Base-by-base conservation (phyloP, 2,888 invertebrate genomes). In the Andrena minutula region DNA sequence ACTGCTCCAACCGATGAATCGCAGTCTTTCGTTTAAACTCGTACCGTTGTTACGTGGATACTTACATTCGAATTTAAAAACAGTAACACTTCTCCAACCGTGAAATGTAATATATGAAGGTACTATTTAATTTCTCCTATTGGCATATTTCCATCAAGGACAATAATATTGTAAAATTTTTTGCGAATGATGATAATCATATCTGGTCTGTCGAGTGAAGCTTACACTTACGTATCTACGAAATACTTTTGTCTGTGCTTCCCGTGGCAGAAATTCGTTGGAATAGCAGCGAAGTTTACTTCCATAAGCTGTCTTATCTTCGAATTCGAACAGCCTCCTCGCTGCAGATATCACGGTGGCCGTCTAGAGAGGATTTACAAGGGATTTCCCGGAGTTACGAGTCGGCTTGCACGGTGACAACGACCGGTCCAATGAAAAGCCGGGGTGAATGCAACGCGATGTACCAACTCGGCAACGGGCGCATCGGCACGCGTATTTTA, bases 401-500 rank as follows among this genome's bases (percentile, higher is more conserved):
- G 41, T 1, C 12, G 30, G 26, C 53, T 60, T 20, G 35, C 7
- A 28, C 41, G 49, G 16, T 10, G 80, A 65, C 68, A 60, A 79
- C 35, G 64, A 7, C 35, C n/a, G 70, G 56, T 12, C 35, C 28
- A 56, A 76, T 35, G 68, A 75, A 60, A 66, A 66, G 23, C 68
- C 47, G 35, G 47, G 30, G 51, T 20, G 64, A 28, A 47, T 70
- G 70, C 70, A 26, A 63, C 49, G 61, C 63, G 71, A 75, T 51
- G 82, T 60, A 75, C 0, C 41, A 5, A 41, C 63, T 30, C 26
- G 5, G 80, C 56, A 16, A 26, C 20, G 26, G 49, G 60, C 51
- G 71, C 83, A 83, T 76, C 68, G 81, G 79, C 76, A 78, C 79
- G 80, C 72, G 83, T 83, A 78, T 83, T 79, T 87, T 84, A 83